Evolutionary conservation across 2,797 vertebrate species (phyloP).

Genomic region (Gobionotothen gibberifrons): DNA sequence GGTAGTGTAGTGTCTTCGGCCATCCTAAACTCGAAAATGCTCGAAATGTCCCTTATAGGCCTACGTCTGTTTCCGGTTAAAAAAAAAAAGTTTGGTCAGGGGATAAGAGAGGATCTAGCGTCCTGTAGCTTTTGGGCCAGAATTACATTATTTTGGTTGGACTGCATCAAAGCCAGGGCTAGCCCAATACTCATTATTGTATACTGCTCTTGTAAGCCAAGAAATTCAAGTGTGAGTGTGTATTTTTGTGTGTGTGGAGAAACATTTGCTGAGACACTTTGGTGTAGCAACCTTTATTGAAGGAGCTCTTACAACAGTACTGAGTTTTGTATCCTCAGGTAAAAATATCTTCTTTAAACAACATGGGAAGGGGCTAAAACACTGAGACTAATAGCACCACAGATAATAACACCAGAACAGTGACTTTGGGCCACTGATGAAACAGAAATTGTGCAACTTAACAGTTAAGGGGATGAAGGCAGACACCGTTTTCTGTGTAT

Average conservation of each 20-base stretch:
- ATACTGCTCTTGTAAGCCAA: neutral
- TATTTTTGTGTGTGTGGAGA: conserved; percentile 13
- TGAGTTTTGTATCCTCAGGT: conserved; percentile 56
- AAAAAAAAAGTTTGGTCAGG: no score
- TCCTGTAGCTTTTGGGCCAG: no score
- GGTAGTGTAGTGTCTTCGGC: no score
- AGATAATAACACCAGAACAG: conserved; percentile 60
- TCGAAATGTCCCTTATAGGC: no score
- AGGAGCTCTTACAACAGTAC: conserved; percentile 71
- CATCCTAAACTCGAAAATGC: no score
- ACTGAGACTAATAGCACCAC: conserved; percentile 81
- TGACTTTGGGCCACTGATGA: conserved; percentile 27
- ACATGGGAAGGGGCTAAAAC: conserved; percentile 64
- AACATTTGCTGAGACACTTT: conserved; percentile 40
- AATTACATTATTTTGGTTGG: no score
- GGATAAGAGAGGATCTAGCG: no score
- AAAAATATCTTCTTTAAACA: conserved; percentile 66
- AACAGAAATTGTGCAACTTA: conserved; percentile 23
- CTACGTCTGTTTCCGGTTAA: no score
- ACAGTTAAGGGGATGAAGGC: conserved; percentile 15
- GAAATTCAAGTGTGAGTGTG: neutral
- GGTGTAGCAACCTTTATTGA: conserved; percentile 86
- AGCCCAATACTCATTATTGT: neutral
- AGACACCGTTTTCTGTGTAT: conserved; percentile 18
- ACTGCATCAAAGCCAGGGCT: no score